A percentile compares a stretch with the other conserved stretches of the same genome.
Conservation (phyloP, 2,113 vertebrate species). For the Empidonax traillii region DNA sequence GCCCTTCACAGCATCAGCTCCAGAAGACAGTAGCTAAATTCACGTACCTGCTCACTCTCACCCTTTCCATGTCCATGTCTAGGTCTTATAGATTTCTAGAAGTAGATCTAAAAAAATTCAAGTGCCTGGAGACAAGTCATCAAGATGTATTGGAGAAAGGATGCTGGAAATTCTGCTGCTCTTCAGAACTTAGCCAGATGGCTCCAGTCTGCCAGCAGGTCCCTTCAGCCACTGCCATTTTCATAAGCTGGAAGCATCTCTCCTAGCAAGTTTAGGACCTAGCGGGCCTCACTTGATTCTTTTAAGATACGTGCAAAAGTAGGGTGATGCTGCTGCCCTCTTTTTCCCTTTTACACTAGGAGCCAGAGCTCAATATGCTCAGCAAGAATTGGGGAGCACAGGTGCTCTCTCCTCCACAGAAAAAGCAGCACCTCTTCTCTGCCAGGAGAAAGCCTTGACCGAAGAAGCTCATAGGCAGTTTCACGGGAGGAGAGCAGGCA, state of each 20-base stretch:
- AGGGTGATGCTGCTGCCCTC: not conserved
- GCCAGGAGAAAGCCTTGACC: not conserved
- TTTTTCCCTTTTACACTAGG: not conserved
- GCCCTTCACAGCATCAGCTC: not conserved
- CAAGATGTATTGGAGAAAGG: not conserved
- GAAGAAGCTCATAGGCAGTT: not conserved
- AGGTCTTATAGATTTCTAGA: not conserved
- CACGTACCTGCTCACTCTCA: not conserved
- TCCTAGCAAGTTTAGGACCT: not conserved
- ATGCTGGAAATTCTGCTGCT: not conserved
- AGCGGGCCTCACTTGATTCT: not conserved
- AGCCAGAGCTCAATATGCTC: not conserved
- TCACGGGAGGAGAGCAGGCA: not conserved
- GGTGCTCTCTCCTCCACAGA: not conserved
- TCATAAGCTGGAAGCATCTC: not conserved
- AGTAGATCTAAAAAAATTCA: not conserved
- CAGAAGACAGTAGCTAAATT: not conserved
- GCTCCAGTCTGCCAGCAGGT: not conserved
- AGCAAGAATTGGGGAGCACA: not conserved
- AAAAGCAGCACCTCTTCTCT: not conserved
- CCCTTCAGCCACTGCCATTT: not conserved
- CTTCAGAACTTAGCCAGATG: not conserved
- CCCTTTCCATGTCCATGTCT: not conserved
- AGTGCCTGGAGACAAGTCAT: not conserved
- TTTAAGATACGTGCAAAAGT: not conserved